Evolutionary conservation across 2,113 vertebrate species (phyloP).

Genomic region (Channa argus): DNA sequence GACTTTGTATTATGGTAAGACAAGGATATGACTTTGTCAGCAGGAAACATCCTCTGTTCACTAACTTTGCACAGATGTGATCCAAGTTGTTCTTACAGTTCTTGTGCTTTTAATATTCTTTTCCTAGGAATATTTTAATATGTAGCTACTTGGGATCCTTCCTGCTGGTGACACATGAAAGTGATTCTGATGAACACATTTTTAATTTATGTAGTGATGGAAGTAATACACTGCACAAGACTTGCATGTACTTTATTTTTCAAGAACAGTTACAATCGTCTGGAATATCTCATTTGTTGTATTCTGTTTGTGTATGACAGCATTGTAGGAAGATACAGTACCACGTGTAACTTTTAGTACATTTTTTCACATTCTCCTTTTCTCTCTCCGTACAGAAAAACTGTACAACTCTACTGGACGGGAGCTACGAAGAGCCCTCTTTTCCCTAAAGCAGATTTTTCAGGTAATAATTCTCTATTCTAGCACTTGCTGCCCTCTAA

Average conservation of each 20-base stretch:
- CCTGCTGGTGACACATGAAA: constrained; percentile 33
- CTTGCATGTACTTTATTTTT: constrained; percentile 1
- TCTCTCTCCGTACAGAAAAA: constrained; percentile 87
- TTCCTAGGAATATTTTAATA: constrained; percentile 47
- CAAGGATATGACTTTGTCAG: constrained; percentile 68
- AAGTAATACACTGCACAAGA: neutral
- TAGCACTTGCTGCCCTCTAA: neutral
- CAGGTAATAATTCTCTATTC: constrained; percentile 85
- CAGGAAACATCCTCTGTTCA: constrained; percentile 65
- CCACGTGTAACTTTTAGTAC: constrained; percentile 36
- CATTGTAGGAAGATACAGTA: constrained; percentile 22
- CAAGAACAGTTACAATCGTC: constrained; percentile 11
- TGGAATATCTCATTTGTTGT: constrained; percentile 4
- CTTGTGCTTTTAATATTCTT: constrained; percentile 30
- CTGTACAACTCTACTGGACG: constrained; percentile 95
- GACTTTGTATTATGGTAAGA: constrained; percentile 57
- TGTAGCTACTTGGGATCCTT: constrained; percentile 51
- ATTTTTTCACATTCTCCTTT: constrained; percentile 21
- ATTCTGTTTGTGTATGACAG: constrained; percentile 14
- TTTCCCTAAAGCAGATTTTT: constrained; percentile 99
- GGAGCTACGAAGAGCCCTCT: constrained; percentile 95
- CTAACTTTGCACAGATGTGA: constrained; percentile 73
- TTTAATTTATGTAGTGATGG: constrained; percentile 16
- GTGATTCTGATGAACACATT: constrained; percentile 23
- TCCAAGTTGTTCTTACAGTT: constrained; percentile 57